These are phyloP conservation scores for Zaprionus nigranus DNA, from an alignment of 1,140 invertebrate genomes.

Conservation along the genomic window DNA sequence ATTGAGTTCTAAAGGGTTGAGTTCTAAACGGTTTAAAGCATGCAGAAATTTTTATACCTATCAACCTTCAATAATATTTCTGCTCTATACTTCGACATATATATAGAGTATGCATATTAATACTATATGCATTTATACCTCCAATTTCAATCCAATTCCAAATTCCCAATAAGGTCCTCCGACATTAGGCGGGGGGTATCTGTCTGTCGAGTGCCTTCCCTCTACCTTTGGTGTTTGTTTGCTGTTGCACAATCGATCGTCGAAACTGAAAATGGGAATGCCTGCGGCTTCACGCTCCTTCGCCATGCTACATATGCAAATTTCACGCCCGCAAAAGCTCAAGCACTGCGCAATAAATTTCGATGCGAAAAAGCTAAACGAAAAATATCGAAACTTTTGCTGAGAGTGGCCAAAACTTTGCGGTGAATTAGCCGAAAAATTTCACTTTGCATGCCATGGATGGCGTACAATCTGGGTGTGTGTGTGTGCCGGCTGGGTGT, in stretches of 20 bases:
- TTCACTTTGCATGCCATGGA: constrained; percentile 28
- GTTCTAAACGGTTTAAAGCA: too few species aligned
- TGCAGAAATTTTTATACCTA: too few species aligned
- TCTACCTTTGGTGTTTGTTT: not conserved
- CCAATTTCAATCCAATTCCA: too few species aligned
- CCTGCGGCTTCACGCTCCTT: not conserved
- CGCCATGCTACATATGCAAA: constrained; percentile 40
- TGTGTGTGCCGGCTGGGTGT: constrained; percentile 2
- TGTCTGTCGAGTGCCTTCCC: too few species aligned
- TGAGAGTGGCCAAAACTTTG: constrained; percentile 53
- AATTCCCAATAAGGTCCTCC: too few species aligned
- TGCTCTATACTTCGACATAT: too few species aligned
- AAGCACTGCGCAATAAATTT: constrained; percentile 48
- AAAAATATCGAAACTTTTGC: constrained; percentile 59
- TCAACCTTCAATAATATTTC: too few species aligned
- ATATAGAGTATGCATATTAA: too few species aligned
- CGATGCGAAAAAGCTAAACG: constrained; percentile 47
- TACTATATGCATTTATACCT: too few species aligned
- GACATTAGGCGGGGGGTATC: too few species aligned
- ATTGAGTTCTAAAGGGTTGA: too few species aligned
- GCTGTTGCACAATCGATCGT: not conserved
- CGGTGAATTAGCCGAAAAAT: constrained; percentile 70
- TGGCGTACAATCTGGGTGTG: not conserved
- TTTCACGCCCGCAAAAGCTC: constrained; percentile 34
- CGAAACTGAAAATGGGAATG: not conserved